Base-by-base conservation (phyloP, 2,888 invertebrate genomes). In the Argynnis bischoffii region DNA sequence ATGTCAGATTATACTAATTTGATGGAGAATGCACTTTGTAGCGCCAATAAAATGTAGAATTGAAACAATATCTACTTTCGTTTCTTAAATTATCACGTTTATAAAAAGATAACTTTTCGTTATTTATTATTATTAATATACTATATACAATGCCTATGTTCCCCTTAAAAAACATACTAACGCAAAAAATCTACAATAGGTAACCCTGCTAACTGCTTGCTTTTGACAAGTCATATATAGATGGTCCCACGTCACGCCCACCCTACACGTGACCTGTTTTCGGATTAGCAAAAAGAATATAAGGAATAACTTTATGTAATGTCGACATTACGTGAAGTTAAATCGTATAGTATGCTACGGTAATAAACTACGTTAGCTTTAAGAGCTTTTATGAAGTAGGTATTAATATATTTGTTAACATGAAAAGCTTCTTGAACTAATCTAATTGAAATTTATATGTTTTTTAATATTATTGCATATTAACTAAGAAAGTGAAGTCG, bases 291-390 rank as follows among this genome's bases (percentile, higher is more conserved):
- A 65, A 65, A 65, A 69, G 59, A 53, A 61, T 54, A 59, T 64
- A 59, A 67, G 21, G 55, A 56, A 51, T 53, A 63, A 89, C 88
- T 88, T 89, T 87, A 88, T 87, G 85, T 85, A 81, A 81, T 78
- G 82, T 78, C 77, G 78, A 75, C 80, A 85, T 47, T 41, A 51
- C 35, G 51, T 53, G n/a, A 59, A 59, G 47, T 57, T 47, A 47
- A 46, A 59, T 48, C 48, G 13, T 61, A 31, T 31, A 47, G 26
- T 14, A 48, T 59, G n/a, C 59, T 47, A 35, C n/a, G 41, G 26
- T 47, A 56, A 55, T 48, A 63, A 67, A 55, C 48, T 55, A 47
- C 16, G 47, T 21, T 15, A 26, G 47, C 18, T 5, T 59, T 48
- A 47, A 4, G 46, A 26, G 46, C 46, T 26, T 8, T 13, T 11